Evolutionary conservation across 2,113 vertebrate species (phyloP).

Genomic region (Sinocyclocheilus anshuiensis): DNA sequence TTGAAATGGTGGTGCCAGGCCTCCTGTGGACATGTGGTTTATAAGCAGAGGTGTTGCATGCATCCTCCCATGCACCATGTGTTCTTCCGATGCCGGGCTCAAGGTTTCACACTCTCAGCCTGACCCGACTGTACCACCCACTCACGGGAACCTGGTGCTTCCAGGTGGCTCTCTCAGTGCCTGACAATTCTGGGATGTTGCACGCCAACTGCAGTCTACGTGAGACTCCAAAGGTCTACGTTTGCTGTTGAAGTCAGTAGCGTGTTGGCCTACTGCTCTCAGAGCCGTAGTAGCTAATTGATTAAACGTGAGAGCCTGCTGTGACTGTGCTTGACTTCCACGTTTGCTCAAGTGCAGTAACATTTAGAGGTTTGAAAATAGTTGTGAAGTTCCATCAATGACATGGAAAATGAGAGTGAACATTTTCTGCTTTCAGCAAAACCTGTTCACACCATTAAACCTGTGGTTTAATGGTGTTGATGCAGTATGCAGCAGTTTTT

Average conservation of each 20-base stretch:
- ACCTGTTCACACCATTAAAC: no score
- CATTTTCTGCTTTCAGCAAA: not conserved
- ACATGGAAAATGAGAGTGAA: not conserved
- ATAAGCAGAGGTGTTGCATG: conserved; percentile 35
- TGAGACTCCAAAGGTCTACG: not conserved
- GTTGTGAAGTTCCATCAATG: not conserved
- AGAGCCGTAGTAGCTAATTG: not conserved
- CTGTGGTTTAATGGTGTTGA: no score
- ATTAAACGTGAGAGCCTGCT: not conserved
- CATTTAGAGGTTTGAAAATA: not conserved
- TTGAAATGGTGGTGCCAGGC: not conserved
- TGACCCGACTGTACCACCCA: conserved; percentile 27
- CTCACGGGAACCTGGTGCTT: not conserved
- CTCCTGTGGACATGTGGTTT: conserved; percentile 28
- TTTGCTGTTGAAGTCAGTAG: not conserved
- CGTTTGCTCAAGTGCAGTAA: not conserved
- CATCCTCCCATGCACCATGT: conserved; percentile 50
- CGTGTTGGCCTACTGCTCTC: not conserved
- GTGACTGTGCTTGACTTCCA: conserved; percentile 5
- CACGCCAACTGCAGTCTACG: not conserved
- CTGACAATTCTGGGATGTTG: not conserved
- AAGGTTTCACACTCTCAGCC: conserved; percentile 19
- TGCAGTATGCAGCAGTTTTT: no score
- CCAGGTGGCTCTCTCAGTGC: conserved; percentile 14
- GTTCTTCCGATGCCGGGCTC: conserved; percentile 12